These are phyloP conservation scores for Catocala sponsa DNA, from an alignment of 2,888 invertebrate genomes.

Conservation along the genomic window DNA sequence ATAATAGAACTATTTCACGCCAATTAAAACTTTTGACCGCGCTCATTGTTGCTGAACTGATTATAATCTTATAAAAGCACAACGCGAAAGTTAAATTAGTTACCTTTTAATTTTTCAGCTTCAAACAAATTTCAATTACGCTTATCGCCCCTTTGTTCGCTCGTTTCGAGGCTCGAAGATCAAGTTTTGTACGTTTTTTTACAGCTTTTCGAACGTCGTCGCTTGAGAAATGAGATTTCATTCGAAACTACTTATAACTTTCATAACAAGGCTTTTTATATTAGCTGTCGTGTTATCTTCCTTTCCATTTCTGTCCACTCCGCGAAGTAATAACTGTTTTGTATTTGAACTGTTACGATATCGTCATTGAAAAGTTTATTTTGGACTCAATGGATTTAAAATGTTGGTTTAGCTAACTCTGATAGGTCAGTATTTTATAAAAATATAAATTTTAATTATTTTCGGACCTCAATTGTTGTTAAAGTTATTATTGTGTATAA, in stretches of 20 bases:
- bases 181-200: constrained; percentile 23
- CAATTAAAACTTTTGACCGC: background rate
- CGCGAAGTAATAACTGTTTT: too few relatives aligned
- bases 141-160: background rate
- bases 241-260: constrained; percentile 52
- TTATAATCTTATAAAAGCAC: background rate
- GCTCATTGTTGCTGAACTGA: background rate
- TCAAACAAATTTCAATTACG: background rate
- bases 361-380: too few relatives aligned
- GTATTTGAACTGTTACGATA: too few relatives aligned
- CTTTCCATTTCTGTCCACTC: constrained; percentile 7
- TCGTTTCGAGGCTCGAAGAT: constrained; percentile 12
- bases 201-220: constrained; percentile 23
- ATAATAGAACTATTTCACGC: background rate
- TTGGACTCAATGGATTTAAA: too few relatives aligned
- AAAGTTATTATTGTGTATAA: too few relatives aligned
- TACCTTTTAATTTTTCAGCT: background rate
- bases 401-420: too few relatives aligned
- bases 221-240: constrained; percentile 45
- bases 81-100: constrained; percentile 8
- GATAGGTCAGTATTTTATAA: too few relatives aligned
- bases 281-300: constrained; percentile 24
- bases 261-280: constrained; percentile 37
- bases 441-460: too few relatives aligned
- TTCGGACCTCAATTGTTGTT: too few relatives aligned